Conservation (phyloP, 2,888 invertebrate genomes). For the Ophion obscuratus region DNA sequence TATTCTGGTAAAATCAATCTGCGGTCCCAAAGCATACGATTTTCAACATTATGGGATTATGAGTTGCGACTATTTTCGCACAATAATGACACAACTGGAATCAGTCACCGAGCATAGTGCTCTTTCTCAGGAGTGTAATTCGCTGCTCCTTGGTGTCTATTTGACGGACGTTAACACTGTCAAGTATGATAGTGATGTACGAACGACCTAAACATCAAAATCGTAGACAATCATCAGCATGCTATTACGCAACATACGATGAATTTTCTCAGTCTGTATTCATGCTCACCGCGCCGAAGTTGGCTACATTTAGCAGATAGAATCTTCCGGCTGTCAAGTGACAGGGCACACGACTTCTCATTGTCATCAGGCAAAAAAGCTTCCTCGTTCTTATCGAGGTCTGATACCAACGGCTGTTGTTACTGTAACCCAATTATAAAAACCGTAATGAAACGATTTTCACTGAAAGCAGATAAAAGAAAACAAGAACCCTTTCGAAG, state of each 20-base stretch:
- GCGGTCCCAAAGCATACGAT: too few species aligned
- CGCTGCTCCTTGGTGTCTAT: constrained; percentile 13
- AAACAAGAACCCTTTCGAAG: background rate
- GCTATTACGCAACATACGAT: background rate
- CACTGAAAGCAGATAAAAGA: background rate
- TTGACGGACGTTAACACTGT: constrained; percentile 65
- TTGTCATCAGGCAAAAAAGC: constrained; percentile 60
- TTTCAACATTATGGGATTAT: too few species aligned
- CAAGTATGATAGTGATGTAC: constrained; percentile 67
- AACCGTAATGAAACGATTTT: background rate
- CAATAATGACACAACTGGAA: background rate
- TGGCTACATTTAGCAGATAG: constrained; percentile 61
- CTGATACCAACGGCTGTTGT: constrained; percentile 64
- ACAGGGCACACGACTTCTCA: constrained; percentile 64
- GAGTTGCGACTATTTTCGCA: background rate
- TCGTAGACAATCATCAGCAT: background rate
- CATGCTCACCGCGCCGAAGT: constrained; percentile 62
- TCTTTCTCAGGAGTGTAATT: background rate
- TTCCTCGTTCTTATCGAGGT: constrained; percentile 62
- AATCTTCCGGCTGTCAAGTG: constrained; percentile 66
- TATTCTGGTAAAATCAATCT: too few species aligned
- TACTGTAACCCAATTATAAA: constrained; percentile 33
- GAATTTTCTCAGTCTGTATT: background rate
- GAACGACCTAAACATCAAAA: constrained; percentile 59
- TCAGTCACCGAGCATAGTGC: background rate